Evolutionary conservation across 92 coral and sea anemone genomes (phyloP).

Genomic region (Blastomussa wellsi): DNA sequence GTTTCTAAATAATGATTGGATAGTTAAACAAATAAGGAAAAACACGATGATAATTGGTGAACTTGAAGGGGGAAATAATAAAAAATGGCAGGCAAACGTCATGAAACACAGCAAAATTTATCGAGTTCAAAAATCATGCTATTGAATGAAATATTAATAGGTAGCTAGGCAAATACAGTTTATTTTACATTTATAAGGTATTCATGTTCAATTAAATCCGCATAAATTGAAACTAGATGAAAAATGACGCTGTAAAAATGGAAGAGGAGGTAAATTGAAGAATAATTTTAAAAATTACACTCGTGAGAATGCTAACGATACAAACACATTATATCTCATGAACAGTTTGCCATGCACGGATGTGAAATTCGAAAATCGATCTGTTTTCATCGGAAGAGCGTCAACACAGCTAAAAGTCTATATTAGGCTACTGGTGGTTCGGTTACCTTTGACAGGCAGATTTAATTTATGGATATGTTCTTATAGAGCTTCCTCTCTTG

Average conservation of each 20-base stretch:
- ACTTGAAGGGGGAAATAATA: neutral
- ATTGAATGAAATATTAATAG: neutral
- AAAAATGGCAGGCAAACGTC: neutral
- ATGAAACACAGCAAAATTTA: neutral
- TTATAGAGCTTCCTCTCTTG: neutral
- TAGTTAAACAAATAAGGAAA: neutral
- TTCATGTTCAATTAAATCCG: neutral
- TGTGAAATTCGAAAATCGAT: neutral
- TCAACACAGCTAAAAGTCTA: neutral
- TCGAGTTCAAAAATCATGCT: neutral
- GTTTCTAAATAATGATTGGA: neutral
- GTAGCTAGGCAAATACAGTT: neutral
- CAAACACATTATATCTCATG: neutral
- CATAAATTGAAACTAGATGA: neutral
- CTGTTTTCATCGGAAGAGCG: neutral
- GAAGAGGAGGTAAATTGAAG: neutral
- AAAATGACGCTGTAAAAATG: neutral
- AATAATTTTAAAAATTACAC: neutral
- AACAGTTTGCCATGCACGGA: neutral
- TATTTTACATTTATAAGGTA: neutral
- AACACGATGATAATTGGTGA: neutral
- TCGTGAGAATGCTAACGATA: neutral
- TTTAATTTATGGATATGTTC: conserved; percentile 5
- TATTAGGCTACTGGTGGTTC: neutral
- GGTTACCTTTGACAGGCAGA: conserved; percentile 10